Conservation (phyloP, 2,888 invertebrate genomes). For the Cecidostiba fungosa region DNA sequence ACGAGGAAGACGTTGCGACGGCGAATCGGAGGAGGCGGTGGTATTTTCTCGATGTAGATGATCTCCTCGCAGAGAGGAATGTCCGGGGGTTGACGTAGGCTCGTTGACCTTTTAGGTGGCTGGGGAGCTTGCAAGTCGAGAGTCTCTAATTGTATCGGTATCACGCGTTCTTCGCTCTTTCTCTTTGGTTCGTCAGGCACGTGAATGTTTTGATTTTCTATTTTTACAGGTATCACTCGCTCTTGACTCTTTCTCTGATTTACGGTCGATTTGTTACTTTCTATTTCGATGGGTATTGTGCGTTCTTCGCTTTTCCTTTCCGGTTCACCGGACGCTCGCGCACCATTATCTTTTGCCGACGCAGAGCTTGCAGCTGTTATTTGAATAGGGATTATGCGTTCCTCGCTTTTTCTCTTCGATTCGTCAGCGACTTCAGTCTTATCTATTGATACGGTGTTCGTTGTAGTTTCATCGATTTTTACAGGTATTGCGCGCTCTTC, state of each 20-base stretch:
- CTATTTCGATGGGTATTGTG: constrained; percentile 21
- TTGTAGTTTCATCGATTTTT: background rate
- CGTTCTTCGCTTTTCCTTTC: background rate
- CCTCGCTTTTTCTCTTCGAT: background rate
- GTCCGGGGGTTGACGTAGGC: background rate
- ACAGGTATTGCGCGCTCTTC: background rate
- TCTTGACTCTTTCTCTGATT: background rate
- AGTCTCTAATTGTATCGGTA: constrained; percentile 7
- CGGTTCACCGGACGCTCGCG: background rate
- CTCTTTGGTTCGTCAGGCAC: background rate
- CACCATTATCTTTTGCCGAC: background rate
- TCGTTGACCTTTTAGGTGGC: constrained; percentile 35
- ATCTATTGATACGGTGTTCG: background rate
- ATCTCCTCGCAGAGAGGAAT: background rate
- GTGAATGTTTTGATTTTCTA: background rate
- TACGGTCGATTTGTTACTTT: background rate
- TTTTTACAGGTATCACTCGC: background rate
- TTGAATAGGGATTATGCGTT: background rate
- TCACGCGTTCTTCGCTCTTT: background rate
- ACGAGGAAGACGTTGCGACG: background rate
- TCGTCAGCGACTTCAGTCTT: background rate
- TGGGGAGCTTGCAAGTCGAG: background rate
- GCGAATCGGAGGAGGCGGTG: constrained; percentile 36
- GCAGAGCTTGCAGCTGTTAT: background rate
- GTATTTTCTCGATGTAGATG: constrained; percentile 22